phyloP scores from a whole-genome alignment of 2,888 invertebrate genomes.

The Hyalella azteca region DNA sequence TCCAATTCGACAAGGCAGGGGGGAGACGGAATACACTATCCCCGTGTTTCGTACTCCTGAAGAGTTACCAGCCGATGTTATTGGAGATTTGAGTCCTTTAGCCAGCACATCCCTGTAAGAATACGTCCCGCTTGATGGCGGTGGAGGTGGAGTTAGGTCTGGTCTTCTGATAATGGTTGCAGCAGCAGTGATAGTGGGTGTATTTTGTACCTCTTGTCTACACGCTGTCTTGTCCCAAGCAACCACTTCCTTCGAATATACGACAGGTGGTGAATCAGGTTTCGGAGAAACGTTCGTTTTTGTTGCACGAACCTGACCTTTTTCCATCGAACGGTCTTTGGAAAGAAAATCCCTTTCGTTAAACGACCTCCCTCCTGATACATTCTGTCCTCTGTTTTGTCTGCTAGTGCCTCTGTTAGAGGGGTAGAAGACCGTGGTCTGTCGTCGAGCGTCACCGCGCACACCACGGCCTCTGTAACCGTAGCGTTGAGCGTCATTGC shows the following conservation, averaged over 20 bases:
- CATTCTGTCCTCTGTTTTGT: background rate
- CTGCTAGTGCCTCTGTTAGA: background rate
- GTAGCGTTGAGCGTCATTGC: background rate
- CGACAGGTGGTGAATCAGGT: no score
- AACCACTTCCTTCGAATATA: no score
- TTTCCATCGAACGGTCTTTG: background rate
- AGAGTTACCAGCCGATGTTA: no score
- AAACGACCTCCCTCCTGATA: background rate
- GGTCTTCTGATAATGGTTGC: constrained; percentile 4
- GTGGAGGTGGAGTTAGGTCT: background rate
- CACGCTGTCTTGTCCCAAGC: background rate
- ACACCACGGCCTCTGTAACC: background rate
- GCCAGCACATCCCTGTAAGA: constrained; percentile 8
- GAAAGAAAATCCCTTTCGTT: background rate
- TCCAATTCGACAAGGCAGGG: background rate
- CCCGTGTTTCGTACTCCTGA: no score
- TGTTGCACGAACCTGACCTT: background rate
- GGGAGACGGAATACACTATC: no score
- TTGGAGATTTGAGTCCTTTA: background rate
- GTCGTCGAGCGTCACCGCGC: background rate
- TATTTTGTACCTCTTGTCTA: background rate
- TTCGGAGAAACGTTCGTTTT: background rate
- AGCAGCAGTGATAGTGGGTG: constrained; percentile 15
- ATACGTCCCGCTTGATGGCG: background rate
- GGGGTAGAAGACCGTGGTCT: background rate